Percentiles rank a stretch among this genome's conserved stretches.
These are phyloP conservation scores for Hirudo medicinalis DNA, from an alignment of 1,140 invertebrate genomes.

Conservation along the genomic window DNA sequence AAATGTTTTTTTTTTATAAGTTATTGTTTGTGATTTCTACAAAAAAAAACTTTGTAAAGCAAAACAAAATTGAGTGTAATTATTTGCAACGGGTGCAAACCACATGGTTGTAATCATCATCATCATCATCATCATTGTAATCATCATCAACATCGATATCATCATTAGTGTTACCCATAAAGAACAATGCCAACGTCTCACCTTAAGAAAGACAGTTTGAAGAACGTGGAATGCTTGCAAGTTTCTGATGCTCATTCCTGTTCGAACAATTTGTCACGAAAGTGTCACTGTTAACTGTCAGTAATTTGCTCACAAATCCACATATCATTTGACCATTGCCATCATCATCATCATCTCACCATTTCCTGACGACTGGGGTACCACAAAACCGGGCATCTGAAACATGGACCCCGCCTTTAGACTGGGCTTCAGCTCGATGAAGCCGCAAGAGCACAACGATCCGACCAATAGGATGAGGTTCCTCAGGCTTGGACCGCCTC, in stretches of 20 bases:
- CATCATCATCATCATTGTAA: too few relatives aligned
- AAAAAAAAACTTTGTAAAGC: too few relatives aligned
- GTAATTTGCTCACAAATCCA: too few relatives aligned
- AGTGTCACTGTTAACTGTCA: too few relatives aligned
- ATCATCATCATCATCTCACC: slow-evolving; percentile 45
- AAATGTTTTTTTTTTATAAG: too few relatives aligned
- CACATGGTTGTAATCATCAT: too few relatives aligned
- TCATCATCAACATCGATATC: background rate
- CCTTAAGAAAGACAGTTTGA: slow-evolving; percentile 82
- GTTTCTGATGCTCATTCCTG: slow-evolving; percentile 53
- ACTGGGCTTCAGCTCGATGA: slow-evolving; percentile 58
- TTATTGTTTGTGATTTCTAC: too few relatives aligned
- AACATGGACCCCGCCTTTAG: slow-evolving; percentile 65
- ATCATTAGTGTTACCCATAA: background rate
- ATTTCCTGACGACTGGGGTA: slow-evolving; percentile 75
- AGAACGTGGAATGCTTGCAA: slow-evolving; percentile 88
- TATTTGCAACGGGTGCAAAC: too few relatives aligned
- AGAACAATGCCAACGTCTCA: slow-evolving; percentile 40
- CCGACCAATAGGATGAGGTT: slow-evolving; percentile 84
- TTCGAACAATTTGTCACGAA: slow-evolving; percentile 13
- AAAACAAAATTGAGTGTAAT: too few relatives aligned
- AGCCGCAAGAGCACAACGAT: slow-evolving; percentile 82
- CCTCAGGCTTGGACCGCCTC: slow-evolving; percentile 57
- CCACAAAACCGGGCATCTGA: slow-evolving; percentile 76
- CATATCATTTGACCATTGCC: background rate